These are phyloP conservation scores for Crepidodera aurea DNA, from an alignment of 2,888 invertebrate genomes.

Conservation along the genomic window DNA sequence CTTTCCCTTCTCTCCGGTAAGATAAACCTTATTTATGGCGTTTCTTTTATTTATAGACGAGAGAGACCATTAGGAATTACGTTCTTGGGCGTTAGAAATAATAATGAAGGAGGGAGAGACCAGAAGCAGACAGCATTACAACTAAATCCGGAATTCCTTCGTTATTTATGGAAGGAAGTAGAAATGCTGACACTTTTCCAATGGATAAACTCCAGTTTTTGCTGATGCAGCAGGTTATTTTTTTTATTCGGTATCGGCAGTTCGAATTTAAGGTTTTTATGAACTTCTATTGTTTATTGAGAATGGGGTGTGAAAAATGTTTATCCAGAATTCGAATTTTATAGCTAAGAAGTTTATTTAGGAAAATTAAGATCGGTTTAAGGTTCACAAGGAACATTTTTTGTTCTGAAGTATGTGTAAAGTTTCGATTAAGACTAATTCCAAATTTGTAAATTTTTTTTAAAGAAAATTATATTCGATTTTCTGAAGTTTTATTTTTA, in stretches of 20 bases:
- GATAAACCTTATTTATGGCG: conserved; percentile 34
- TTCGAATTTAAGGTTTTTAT: not conserved
- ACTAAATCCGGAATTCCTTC: conserved; percentile 32
- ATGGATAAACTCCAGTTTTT: conserved; percentile 23
- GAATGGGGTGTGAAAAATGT: too few relatives aligned
- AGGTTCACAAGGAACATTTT: too few relatives aligned
- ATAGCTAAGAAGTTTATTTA: too few relatives aligned
- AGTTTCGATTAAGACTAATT: too few relatives aligned
- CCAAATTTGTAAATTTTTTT: too few relatives aligned
- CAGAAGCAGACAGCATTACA: conserved; percentile 26
- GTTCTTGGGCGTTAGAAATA: conserved; percentile 35
- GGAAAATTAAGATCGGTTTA: too few relatives aligned
- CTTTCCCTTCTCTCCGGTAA: not conserved
- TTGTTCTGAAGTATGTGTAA: too few relatives aligned
- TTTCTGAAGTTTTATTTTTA: too few relatives aligned
- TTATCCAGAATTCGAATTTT: too few relatives aligned
- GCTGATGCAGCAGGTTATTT: conserved; percentile 20
- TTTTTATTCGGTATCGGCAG: not conserved
- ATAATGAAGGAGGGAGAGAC: conserved; percentile 27
- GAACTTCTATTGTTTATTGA: not conserved
- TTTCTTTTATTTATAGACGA: conserved; percentile 35
- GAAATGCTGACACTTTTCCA: conserved; percentile 25
- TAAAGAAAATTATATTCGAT: too few relatives aligned
- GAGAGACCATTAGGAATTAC: conserved; percentile 35
- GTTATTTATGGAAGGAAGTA: conserved; percentile 28